These are phyloP conservation scores for Bombyx mori DNA, from an alignment of 1,140 invertebrate species.

Conservation along the genomic window ASM3026992v2 NC_085131.1:8027001-8027500, in stretches of 20 bases:
- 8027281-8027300: too few species aligned
- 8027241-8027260: neutral
- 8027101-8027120: slow-evolving; percentile 58
- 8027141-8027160: slow-evolving; percentile 27
- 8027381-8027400: too few species aligned
- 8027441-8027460: too few species aligned
- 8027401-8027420: too few species aligned
- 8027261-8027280: too few species aligned
- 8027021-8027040: slow-evolving; percentile 59
- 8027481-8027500: too few species aligned
- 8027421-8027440: too few species aligned
- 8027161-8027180: slow-evolving; percentile 3
- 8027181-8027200: slow-evolving; percentile 15
- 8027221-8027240: slow-evolving; percentile 26
- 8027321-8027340: too few species aligned
- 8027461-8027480: too few species aligned
- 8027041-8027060: slow-evolving; percentile 52
- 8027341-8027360: too few species aligned
- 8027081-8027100: slow-evolving; percentile 51
- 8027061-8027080: slow-evolving; percentile 37
- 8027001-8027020: slow-evolving; percentile 41
- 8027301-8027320: too few species aligned
- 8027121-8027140: slow-evolving; percentile 55
- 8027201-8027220: slow-evolving; percentile 38
- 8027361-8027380: too few species aligned